Evolutionary conservation across 1,140 invertebrate species (phyloP), one percentile per base, ranked within the genome.

Genomic region (Caenorhabditis inopinata): DNA sequence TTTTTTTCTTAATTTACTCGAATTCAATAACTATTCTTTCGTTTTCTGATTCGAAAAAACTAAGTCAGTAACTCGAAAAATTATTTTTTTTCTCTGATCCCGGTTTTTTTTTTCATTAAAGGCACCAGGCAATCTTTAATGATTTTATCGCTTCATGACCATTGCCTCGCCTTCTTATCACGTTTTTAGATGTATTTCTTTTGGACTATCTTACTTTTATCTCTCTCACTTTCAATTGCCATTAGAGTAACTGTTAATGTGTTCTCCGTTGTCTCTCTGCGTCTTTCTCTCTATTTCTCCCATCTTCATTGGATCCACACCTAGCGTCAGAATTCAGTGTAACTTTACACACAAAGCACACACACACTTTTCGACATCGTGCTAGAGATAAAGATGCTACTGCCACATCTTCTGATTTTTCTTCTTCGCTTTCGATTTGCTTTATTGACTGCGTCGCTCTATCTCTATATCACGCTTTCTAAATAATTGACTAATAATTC

Each of bases 241-340:
- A 76, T 76, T 76, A 51, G 75, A 47, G 23, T 76, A 76, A 49
- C 75, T 76, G 45, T 49, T 76, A 49, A 49, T 49, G 32, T 49
- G 45, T 47, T 76, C 75, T 76, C 48, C 75, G 11, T 23, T 48
- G 25, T 76, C n/a, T 51, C 45, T 76, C 25, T 76, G 23, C 21
- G 2, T 76, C 47, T 48, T 32, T 68, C 58, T 68, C 3, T 68
- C 58, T 25, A 21, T 76, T 48, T 76, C 47, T 76, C 48, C 58
- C 27, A n/a, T 25, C 58, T 12, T 14, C 38, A 38, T 9, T 21
- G 58, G 58, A 25, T 68, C 32, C 58, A 68, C 58, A 68, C 58
- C 53, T 62, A 62, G 45, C 46, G 27, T 53, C 75, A 9, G 6
- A 75, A 12, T 29, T 76, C 45, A 76, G 45, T 48, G 47, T 76